phyloP scores from a whole-genome alignment of 2,888 invertebrate genomes.

The Myopa tessellatipennis region DNA sequence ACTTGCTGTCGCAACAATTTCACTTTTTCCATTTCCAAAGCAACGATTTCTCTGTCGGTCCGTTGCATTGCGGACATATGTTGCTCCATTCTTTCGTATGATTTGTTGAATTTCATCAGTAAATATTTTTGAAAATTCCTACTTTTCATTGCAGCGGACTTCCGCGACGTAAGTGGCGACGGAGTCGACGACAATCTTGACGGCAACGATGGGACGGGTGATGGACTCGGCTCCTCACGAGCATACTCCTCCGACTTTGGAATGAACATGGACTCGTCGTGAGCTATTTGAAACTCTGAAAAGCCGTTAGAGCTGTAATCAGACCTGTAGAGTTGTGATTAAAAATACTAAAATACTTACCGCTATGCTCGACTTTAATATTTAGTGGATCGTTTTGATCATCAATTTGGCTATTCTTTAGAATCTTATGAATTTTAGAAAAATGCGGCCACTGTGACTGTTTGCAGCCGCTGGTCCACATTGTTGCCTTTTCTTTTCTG shows the following conservation, averaged over 20 bases:
- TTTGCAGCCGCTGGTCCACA: neutral
- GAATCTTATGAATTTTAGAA: neutral
- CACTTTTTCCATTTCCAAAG: neutral
- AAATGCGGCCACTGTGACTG: neutral
- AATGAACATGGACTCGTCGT: neutral
- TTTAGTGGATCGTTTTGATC: neutral
- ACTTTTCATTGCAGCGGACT: neutral
- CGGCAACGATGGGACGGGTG: neutral
- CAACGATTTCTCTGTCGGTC: neutral
- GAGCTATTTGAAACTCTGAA: neutral
- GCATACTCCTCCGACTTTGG: neutral
- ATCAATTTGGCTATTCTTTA: neutral
- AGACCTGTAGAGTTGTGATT: neutral
- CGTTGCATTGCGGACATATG: slow-evolving; percentile 4
- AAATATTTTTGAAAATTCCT: neutral
- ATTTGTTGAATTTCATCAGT: neutral
- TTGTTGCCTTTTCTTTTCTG: neutral
- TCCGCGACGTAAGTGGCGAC: neutral
- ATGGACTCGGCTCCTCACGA: neutral
- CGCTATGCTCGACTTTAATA: no score
- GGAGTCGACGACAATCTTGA: neutral
- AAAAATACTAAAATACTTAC: no score
- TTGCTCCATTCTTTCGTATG: neutral
- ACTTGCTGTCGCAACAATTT: neutral
- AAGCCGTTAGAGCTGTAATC: neutral